Percentiles rank a stretch among this genome's conserved stretches.
phyloP scores from a whole-genome alignment of 2,797 vertebrate genomes.

The Malacoraja senta region DNA sequence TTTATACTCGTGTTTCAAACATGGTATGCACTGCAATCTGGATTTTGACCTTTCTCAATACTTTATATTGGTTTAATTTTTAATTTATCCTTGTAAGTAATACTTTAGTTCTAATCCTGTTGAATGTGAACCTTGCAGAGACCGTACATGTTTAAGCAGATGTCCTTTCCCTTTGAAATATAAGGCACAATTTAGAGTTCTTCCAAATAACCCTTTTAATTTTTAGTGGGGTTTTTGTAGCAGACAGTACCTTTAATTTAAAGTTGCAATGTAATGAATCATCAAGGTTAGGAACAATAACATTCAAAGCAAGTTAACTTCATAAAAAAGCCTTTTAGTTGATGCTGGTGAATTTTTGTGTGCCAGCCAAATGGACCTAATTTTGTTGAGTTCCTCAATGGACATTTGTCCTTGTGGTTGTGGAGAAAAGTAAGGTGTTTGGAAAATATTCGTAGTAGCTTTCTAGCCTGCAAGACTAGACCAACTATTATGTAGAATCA shows the following conservation, averaged over 20 bases:
- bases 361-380: neutral
- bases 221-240: neutral
- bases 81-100: neutral
- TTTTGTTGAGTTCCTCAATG: neutral
- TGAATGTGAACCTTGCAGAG: neutral
- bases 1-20: neutral
- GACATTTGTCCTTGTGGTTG: neutral
- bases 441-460: neutral
- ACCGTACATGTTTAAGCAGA: neutral
- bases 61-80: neutral
- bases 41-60: neutral
- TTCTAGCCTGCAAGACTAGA: neutral
- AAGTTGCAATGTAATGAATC: neutral
- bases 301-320: neutral
- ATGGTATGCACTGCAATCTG: neutral
- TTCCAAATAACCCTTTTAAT: neutral
- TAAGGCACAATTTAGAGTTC: neutral
- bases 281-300: neutral
- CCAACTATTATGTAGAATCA: neutral
- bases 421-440: neutral
- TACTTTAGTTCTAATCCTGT: neutral
- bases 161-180: neutral
- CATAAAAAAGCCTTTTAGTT: neutral
- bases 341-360: neutral
- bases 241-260: neutral